These are phyloP conservation scores for Coreoperca whiteheadi DNA, from an alignment of 2,113 vertebrate genomes.

Conservation along the genomic window DNA sequence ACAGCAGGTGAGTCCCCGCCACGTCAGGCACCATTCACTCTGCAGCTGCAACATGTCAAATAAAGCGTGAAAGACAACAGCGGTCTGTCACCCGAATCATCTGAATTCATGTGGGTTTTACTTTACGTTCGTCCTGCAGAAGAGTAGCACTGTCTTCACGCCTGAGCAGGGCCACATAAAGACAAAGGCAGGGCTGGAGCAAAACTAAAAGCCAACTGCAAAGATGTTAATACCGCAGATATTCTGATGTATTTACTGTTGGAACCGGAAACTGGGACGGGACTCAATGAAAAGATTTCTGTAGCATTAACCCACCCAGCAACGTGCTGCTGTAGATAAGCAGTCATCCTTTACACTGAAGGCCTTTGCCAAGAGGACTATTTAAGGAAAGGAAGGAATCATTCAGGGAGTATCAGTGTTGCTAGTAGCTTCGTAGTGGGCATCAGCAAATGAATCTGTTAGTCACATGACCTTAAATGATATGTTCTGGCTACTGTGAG, in stretches of 20 bases:
- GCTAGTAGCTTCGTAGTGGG: not conserved
- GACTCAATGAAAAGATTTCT: not conserved
- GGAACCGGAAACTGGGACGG: not conserved
- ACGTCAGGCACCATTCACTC: not conserved
- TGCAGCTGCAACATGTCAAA: constrained; percentile 7
- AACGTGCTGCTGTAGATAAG: not conserved
- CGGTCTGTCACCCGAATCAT: not conserved
- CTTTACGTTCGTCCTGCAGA: not conserved
- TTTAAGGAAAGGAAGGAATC: not conserved
- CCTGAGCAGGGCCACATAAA: not conserved
- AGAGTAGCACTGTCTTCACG: not conserved
- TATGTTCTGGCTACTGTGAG: not conserved
- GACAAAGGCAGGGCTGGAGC: not conserved
- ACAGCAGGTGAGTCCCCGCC: constrained; percentile 61
- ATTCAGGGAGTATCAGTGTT: not conserved
- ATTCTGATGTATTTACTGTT: not conserved
- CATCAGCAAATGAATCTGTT: not conserved
- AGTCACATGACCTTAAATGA: too few relatives aligned
- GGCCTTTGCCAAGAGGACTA: not conserved
- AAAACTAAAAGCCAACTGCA: not conserved
- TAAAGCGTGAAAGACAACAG: not conserved
- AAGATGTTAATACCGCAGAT: not conserved
- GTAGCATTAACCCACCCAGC: not conserved
- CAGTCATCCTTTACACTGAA: not conserved
- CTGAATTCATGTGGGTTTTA: not conserved